Evolutionary conservation across 2,888 invertebrate species (phyloP).

Genomic region (Zaprionus obscuricornis): DNA sequence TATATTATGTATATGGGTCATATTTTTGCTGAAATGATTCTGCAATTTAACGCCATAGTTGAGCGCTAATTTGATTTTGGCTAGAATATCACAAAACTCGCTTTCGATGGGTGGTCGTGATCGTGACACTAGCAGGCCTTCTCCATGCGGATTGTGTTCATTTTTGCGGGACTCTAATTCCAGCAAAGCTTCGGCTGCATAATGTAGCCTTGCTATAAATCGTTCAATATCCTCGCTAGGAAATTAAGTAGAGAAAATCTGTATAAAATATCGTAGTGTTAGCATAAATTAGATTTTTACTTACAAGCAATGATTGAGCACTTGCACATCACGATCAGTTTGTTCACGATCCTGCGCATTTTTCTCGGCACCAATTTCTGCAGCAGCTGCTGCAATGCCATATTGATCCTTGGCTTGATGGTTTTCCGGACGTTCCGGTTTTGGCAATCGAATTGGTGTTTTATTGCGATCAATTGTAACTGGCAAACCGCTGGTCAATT

Average conservation of each 20-base stretch:
- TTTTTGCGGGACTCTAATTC: conserved; percentile 94
- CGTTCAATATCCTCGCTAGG: conserved; percentile 97
- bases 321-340: conserved; percentile 96
- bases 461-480: conserved; percentile 84
- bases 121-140: conserved; percentile 95
- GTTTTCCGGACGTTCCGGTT: conserved; percentile 50
- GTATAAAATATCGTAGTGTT: no score
- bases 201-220: conserved; percentile 97
- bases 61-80: conserved; percentile 99
- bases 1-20: conserved; percentile 97
- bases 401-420: conserved; percentile 78
- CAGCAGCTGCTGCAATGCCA: conserved; percentile 81
- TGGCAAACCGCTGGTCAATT: conserved; percentile 86
- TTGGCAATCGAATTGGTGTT: conserved; percentile 65
- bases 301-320: conserved; percentile 95
- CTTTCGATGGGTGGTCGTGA: conserved; percentile 97
- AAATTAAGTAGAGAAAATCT: not conserved
- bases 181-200: conserved; percentile 96
- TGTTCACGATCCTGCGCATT: conserved; percentile 95
- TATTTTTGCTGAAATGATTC: conserved; percentile 98
- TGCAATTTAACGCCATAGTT: conserved; percentile 97
- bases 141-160: conserved; percentile 88
- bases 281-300: conserved; percentile 6
- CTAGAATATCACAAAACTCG: conserved; percentile 98
- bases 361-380: conserved; percentile 87